These are phyloP conservation scores for Atlantisia rogersi DNA, from an alignment of 2,113 vertebrate species.

Conservation along the genomic window DNA sequence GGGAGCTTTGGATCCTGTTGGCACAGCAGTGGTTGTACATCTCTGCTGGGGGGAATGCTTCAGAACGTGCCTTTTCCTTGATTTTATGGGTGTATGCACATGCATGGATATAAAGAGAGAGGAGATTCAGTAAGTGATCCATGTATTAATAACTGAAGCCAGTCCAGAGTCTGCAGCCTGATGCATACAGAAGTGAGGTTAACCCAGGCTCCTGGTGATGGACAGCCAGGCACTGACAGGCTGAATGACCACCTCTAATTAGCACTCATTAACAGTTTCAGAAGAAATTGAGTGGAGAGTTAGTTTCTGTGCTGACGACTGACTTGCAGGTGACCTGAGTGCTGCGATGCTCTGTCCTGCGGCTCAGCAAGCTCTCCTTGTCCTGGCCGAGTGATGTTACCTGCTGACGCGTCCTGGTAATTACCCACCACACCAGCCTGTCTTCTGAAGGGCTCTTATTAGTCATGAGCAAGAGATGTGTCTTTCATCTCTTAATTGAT, in stretches of 20 bases:
- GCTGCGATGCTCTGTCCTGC: not conserved
- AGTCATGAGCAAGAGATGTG: not conserved
- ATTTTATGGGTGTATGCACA: fast-evolving
- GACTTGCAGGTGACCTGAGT: not conserved
- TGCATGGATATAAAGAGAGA: not conserved
- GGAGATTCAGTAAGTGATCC: not conserved
- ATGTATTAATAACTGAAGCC: not conserved
- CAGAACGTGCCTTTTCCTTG: not conserved
- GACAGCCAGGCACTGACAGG: not conserved
- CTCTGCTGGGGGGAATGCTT: not conserved
- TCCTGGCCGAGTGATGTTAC: not conserved
- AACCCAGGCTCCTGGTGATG: not conserved
- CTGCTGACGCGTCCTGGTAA: not conserved
- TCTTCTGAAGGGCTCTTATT: not conserved
- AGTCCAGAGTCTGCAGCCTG: not conserved
- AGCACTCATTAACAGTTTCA: not conserved
- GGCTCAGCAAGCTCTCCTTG: fast-evolving
- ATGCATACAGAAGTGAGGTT: not conserved
- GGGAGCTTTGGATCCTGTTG: not conserved
- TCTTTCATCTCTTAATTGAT: not conserved
- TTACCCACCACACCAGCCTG: not conserved
- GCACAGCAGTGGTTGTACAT: fast-evolving
- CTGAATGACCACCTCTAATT: not conserved
- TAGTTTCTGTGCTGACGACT: not conserved
- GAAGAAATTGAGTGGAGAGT: not conserved